Evolutionary conservation across 2,888 invertebrate species (phyloP).

Genomic region (Amaurobius ferox): DNA sequence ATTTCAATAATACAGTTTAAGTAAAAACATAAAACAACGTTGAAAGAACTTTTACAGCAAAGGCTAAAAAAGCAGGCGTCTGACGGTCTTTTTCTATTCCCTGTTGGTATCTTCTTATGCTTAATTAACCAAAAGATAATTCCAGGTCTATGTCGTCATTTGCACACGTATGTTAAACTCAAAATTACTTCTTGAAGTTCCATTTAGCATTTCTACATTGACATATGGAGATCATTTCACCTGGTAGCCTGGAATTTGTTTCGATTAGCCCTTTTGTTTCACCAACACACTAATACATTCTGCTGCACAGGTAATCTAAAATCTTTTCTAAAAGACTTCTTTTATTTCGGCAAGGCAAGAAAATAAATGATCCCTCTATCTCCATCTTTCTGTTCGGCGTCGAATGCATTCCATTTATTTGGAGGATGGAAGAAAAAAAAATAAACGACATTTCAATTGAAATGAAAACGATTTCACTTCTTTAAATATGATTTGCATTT

Average conservation of each 20-base stretch:
- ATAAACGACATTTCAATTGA: slow-evolving; percentile 39
- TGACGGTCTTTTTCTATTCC: too few relatives aligned
- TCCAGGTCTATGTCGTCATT: too few relatives aligned
- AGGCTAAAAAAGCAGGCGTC: too few relatives aligned
- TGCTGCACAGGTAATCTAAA: slow-evolving; percentile 13
- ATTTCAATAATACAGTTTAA: too few relatives aligned
- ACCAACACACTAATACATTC: slow-evolving; percentile 13
- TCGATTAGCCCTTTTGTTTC: slow-evolving; percentile 39
- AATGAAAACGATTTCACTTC: slow-evolving; percentile 42
- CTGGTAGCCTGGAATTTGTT: slow-evolving; percentile 19
- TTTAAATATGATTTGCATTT: slow-evolving; percentile 54
- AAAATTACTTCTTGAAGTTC: slow-evolving; percentile 24
- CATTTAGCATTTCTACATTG: slow-evolving; percentile 35
- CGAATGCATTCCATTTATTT: slow-evolving; percentile 38
- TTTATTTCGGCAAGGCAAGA: slow-evolving; percentile 8
- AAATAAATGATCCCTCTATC: slow-evolving; percentile 36
- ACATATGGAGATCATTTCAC: slow-evolving; percentile 34
- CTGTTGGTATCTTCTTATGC: too few relatives aligned
- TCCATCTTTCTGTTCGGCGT: neutral
- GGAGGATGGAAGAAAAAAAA: neutral
- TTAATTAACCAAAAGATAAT: too few relatives aligned
- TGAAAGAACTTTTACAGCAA: too few relatives aligned
- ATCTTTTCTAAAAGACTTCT: slow-evolving; percentile 19
- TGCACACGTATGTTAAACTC: neutral
- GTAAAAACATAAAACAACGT: too few relatives aligned